Conservation (phyloP, 2,113 vertebrate species). For the Ellobius talpinus region DNA sequence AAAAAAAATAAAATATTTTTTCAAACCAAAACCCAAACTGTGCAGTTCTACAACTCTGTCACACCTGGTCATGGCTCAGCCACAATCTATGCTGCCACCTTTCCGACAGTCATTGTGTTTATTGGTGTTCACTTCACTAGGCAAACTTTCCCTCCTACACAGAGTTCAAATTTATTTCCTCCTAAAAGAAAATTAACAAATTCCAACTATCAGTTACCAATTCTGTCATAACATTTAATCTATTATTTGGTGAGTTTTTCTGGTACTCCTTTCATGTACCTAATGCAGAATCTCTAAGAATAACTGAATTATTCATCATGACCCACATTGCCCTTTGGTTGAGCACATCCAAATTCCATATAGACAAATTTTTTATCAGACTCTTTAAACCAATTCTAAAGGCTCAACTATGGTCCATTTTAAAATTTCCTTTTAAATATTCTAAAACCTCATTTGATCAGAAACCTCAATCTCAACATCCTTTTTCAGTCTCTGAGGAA, state of each 20-base stretch:
- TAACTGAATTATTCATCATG: not conserved
- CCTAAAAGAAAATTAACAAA: constrained; percentile 20
- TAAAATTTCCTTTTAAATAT: constrained; percentile 40
- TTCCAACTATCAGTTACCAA: not conserved
- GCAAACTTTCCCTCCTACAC: constrained; percentile 22
- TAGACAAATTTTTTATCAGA: not conserved
- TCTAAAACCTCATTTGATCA: not conserved
- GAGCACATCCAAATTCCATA: not conserved
- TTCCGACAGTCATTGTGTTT: not conserved
- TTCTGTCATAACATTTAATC: not conserved
- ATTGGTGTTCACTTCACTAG: not conserved
- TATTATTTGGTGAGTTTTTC: not conserved
- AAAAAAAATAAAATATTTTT: not conserved
- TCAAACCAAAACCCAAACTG: not conserved
- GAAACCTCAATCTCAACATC: not conserved
- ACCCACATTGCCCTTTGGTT: not conserved
- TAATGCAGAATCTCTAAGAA: constrained; percentile 24
- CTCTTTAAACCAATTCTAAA: not conserved
- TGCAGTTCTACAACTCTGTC: accelerated
- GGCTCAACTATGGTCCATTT: not conserved
- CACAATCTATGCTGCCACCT: accelerated
- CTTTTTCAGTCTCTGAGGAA: not conserved
- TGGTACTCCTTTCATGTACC: not conserved
- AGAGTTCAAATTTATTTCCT: not conserved
- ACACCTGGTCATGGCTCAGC: accelerated